Evolutionary conservation across 2,888 invertebrate species (phyloP).

Genomic region (Lutraria lutraria): DNA sequence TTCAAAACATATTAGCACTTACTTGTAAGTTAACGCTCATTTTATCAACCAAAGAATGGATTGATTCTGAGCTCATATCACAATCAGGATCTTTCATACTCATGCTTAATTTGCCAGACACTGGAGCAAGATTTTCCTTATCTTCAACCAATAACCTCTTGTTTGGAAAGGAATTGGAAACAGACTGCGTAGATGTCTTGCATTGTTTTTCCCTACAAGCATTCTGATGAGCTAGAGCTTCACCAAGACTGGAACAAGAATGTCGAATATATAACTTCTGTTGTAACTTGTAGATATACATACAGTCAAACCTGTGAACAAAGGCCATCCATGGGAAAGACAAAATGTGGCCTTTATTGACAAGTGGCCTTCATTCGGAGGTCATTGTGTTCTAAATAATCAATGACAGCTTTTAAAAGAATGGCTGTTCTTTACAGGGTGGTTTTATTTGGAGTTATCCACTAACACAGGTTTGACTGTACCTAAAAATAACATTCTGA

Average conservation of each 20-base stretch:
- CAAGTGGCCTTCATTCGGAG: no score
- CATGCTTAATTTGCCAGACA: conserved; percentile 6
- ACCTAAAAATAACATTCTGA: no score
- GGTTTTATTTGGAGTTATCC: no score
- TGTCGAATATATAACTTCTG: no score
- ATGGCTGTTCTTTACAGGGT: no score
- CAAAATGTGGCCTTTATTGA: no score
- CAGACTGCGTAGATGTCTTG: conserved; percentile 21
- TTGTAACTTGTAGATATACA: no score
- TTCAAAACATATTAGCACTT: conserved; percentile 40
- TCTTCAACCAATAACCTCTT: conserved; percentile 49
- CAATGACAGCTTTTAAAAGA: no score
- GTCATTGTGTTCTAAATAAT: no score
- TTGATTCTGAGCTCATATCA: conserved; percentile 59
- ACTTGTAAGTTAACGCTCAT: conserved; percentile 83
- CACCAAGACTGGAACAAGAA: conserved; percentile 75
- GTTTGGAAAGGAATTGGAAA: conserved; percentile 24
- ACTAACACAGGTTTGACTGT: no score
- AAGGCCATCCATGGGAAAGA: no score
- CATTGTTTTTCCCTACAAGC: conserved; percentile 54
- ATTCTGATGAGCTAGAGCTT: conserved; percentile 76
- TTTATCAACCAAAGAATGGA: conserved; percentile 81
- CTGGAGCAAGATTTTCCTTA: conserved; percentile 71
- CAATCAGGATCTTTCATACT: neutral
- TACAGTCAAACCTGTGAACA: no score